phyloP scores from a whole-genome alignment of 1,140 invertebrate genomes.

The Spodoptera litura region DNA sequence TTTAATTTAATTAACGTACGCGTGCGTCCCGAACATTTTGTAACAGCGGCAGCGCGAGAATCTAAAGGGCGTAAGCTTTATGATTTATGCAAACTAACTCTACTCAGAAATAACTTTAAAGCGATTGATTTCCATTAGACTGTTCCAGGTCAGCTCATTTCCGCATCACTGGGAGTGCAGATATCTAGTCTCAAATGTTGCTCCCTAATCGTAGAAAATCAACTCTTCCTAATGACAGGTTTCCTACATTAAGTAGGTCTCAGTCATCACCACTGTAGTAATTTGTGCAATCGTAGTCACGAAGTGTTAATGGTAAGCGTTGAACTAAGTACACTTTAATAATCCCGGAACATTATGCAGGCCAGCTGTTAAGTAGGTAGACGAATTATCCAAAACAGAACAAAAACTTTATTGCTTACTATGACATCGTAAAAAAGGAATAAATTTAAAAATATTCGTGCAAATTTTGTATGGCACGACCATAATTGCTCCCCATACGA shows the following conservation, averaged over 20 bases:
- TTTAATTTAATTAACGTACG: constrained; percentile 68
- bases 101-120: background rate
- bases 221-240: constrained; percentile 4
- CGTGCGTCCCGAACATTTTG: constrained; percentile 51
- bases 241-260: constrained; percentile 15
- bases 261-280: constrained; percentile 6
- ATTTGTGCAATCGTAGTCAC: constrained; percentile 25
- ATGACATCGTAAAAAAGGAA: constrained; percentile 2
- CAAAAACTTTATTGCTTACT: constrained; percentile 10
- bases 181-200: background rate
- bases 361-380: background rate
- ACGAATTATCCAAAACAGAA: background rate
- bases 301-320: constrained; percentile 17
- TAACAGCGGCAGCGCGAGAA: constrained; percentile 8
- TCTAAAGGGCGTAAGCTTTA: constrained; percentile 4
- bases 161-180: background rate
- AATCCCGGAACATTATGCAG: constrained; percentile 7
- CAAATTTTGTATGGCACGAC: constrained; percentile 20
- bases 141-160: constrained; percentile 35
- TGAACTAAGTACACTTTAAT: constrained; percentile 26
- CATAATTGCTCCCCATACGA: constrained; percentile 42
- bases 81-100: constrained; percentile 27
- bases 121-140: constrained; percentile 3
- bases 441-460: constrained; percentile 8
- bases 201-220: constrained; percentile 8